These are phyloP conservation scores for Dinomys branickii DNA, from an alignment of 2,113 vertebrate species.

Conservation along the genomic window DNA sequence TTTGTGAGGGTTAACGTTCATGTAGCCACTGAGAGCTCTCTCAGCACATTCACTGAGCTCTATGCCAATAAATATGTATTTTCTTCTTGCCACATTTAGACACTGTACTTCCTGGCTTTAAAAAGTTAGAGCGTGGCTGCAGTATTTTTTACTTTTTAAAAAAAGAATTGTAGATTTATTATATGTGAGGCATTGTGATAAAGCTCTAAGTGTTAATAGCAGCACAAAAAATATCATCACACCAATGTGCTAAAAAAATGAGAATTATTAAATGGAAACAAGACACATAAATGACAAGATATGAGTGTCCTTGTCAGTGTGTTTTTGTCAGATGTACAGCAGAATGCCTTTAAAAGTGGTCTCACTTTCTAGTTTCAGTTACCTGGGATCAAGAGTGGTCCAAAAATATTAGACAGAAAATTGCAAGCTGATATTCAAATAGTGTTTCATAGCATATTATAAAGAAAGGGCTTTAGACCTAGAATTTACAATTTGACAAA, in stretches of 20 bases:
- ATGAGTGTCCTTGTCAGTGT: background rate
- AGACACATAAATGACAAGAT: background rate
- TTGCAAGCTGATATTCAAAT: background rate
- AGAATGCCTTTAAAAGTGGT: background rate
- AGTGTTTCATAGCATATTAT: background rate
- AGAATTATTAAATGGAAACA: background rate
- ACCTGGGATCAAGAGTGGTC: background rate
- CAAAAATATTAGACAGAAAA: background rate
- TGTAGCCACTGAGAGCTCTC: background rate
- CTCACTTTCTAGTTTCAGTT: background rate
- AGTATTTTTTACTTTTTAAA: background rate
- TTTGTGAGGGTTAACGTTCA: conserved; percentile 26
- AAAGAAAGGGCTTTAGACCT: background rate
- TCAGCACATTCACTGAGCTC: background rate
- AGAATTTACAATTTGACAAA: background rate
- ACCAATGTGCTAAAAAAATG: background rate
- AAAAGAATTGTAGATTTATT: background rate
- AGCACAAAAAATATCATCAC: background rate
- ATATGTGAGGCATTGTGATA: background rate
- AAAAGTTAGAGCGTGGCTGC: background rate
- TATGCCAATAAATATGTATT: background rate
- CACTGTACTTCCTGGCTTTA: background rate
- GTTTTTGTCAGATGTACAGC: background rate
- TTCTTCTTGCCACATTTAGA: background rate
- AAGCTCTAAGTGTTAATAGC: background rate